Evolutionary conservation across 2,797 vertebrate species (phyloP).

Genomic region (Gila robusta): DNA sequence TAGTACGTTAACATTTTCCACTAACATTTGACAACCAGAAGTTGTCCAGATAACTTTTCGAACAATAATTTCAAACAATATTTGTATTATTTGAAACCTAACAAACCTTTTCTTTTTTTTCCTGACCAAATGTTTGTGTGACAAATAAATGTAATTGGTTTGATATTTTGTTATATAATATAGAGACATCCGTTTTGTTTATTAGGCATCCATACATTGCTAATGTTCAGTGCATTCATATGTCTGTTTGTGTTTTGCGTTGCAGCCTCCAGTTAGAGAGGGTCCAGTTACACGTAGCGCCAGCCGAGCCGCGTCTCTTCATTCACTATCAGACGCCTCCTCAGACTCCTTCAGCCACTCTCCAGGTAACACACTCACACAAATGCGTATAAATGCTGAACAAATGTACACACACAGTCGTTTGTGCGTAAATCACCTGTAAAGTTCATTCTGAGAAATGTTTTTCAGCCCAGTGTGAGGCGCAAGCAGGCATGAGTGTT

Average conservation of each 20-base stretch:
- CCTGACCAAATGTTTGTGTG: background rate
- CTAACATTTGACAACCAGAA: background rate
- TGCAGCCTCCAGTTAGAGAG: constrained; percentile 87
- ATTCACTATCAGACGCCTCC: constrained; percentile 86
- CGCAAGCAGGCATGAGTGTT: constrained; percentile 15
- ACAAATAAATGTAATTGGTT: background rate
- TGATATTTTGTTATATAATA: background rate
- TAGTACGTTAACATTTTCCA: background rate
- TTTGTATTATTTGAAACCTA: background rate
- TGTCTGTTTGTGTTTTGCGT: constrained; percentile 51
- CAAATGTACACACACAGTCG: constrained; percentile 5
- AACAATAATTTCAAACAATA: background rate
- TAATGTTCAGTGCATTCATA: background rate
- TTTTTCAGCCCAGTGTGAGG: constrained; percentile 38
- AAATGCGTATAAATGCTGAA: background rate
- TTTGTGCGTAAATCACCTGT: constrained; percentile 26
- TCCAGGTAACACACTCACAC: constrained; percentile 78
- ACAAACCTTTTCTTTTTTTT: background rate
- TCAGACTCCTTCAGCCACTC: constrained; percentile 85
- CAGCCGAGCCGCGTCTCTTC: constrained; percentile 79
- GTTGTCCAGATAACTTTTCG: background rate
- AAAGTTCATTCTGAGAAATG: constrained; percentile 43
- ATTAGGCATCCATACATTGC: background rate
- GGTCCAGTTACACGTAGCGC: constrained; percentile 70
- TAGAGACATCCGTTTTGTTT: background rate